Conservation (phyloP, 2,888 invertebrate species). For the Eupithecia dodoneata region DNA sequence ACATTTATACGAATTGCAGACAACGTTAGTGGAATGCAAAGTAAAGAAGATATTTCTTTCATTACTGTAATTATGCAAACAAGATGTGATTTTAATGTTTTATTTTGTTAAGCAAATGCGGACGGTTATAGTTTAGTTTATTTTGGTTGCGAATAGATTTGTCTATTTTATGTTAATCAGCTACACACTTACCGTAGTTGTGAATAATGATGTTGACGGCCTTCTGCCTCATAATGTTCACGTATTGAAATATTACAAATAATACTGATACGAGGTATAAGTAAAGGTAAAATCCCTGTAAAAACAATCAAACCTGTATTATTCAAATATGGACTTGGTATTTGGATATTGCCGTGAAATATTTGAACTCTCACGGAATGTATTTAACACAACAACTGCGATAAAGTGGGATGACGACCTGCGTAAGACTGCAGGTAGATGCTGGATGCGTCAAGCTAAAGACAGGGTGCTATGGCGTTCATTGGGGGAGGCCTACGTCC, state of each 20-base stretch:
- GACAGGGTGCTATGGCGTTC: too few relatives aligned
- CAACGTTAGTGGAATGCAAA: constrained; percentile 75
- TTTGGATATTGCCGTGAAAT: neutral
- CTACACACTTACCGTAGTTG: constrained; percentile 68
- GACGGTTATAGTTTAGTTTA: constrained; percentile 69
- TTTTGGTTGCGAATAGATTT: constrained; percentile 46
- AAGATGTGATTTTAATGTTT: constrained; percentile 83
- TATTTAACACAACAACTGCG: too few relatives aligned
- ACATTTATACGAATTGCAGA: constrained; percentile 68
- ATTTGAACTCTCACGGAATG: neutral
- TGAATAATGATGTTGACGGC: constrained; percentile 86
- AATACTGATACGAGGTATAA: constrained; percentile 90
- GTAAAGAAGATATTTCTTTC: constrained; percentile 75
- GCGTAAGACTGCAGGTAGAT: too few relatives aligned
- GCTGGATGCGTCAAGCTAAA: too few relatives aligned
- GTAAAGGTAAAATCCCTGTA: constrained; percentile 92
- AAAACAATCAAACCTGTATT: constrained; percentile 40
- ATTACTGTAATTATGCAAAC: constrained; percentile 79
- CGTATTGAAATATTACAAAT: constrained; percentile 90
- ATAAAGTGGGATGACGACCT: too few relatives aligned
- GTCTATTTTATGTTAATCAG: constrained; percentile 38
- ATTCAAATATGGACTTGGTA: neutral
- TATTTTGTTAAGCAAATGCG: constrained; percentile 81
- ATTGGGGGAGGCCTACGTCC: too few relatives aligned
- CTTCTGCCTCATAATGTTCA: constrained; percentile 86